Percentiles rank a stretch among this genome's conserved stretches.
phyloP scores from a whole-genome alignment of 2,888 invertebrate species.

The Apamea anceps region DNA sequence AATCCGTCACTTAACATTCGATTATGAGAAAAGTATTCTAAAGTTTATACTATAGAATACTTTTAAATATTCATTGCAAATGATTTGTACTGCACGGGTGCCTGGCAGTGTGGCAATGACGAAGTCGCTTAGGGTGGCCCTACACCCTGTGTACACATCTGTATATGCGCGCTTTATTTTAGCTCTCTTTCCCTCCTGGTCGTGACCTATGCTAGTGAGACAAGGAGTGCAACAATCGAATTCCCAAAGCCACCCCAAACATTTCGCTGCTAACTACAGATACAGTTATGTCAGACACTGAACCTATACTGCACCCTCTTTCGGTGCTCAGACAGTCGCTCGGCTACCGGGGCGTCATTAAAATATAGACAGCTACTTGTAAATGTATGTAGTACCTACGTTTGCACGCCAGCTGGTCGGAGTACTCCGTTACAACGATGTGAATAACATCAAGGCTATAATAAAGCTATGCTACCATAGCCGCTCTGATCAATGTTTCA shows the following conservation, averaged over 20 bases:
- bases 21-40: neutral
- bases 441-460: neutral
- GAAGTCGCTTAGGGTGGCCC: neutral
- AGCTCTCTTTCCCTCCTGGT: conserved; percentile 13
- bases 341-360: neutral
- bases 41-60: too few relatives aligned
- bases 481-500: too few relatives aligned
- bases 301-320: conserved; percentile 6
- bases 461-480: too few relatives aligned
- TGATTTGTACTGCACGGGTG: neutral
- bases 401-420: neutral
- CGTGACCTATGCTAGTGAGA: neutral
- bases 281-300: neutral
- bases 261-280: neutral
- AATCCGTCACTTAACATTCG: neutral
- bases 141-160: neutral
- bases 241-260: neutral
- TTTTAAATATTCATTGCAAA: neutral
- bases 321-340: neutral
- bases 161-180: neutral
- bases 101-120: conserved; percentile 16
- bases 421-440: neutral
- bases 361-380: neutral
- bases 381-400: neutral
- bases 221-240: conserved; percentile 5